These are phyloP conservation scores for Synergus gifuensis DNA, from an alignment of 2,888 invertebrate species.

Conservation along the genomic window DNA sequence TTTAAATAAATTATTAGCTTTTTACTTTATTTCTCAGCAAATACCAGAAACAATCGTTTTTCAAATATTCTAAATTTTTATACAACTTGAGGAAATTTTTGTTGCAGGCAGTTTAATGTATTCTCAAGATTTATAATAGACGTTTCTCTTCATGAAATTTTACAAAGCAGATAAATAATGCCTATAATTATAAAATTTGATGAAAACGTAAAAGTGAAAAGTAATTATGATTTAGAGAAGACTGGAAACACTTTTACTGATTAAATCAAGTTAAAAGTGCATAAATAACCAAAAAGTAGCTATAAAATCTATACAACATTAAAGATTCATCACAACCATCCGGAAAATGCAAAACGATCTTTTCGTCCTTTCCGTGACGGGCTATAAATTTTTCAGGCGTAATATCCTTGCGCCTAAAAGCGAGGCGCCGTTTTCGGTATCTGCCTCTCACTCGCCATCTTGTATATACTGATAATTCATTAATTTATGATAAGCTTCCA, in stretches of 20 bases:
- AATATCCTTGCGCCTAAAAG: slow-evolving; percentile 60
- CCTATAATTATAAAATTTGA: background rate
- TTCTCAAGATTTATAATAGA: too few relatives aligned
- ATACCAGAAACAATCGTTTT: too few relatives aligned
- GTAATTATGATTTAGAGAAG: background rate
- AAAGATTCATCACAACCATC: slow-evolving; percentile 38
- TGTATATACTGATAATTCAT: slow-evolving; percentile 72
- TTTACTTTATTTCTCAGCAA: background rate
- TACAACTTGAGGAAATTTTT: too few relatives aligned
- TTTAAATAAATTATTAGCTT: background rate
- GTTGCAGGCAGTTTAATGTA: too few relatives aligned
- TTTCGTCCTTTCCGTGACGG: slow-evolving; percentile 53
- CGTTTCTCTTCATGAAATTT: too few relatives aligned
- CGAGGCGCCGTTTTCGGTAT: slow-evolving; percentile 55
- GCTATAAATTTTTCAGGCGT: slow-evolving; percentile 67
- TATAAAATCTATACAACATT: slow-evolving; percentile 40
- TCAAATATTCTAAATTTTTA: too few relatives aligned
- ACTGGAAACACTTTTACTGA: slow-evolving; percentile 27
- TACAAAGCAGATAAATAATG: background rate
- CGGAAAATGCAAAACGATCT: slow-evolving; percentile 55
- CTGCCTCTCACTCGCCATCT: slow-evolving; percentile 56
- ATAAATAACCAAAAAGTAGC: slow-evolving; percentile 33
- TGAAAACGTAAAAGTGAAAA: background rate
- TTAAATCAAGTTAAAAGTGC: slow-evolving; percentile 26
- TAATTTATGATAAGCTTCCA: slow-evolving; percentile 75